Base-by-base conservation (phyloP, 2,888 invertebrate species). In the Julus scandinavius region DNA sequence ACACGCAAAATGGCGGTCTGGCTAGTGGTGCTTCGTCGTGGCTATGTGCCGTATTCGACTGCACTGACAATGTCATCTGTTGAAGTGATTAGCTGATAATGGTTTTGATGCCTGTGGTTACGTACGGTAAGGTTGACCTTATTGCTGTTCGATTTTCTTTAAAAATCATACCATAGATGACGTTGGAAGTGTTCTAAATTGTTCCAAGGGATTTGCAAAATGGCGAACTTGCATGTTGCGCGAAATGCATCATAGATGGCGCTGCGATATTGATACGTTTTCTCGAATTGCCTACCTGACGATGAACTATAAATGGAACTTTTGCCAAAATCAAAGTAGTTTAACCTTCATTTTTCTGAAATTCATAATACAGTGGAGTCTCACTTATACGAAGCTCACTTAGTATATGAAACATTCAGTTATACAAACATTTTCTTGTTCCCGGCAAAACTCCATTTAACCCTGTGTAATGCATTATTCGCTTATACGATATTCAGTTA, bases 1-100 rank as follows among this genome's bases (percentile, higher is more conserved):
- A 29, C 38, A 4, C 11, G 1, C 72, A 13, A 38, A 11, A 80
- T 80, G 80, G 80, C 80, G 80, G 38, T 13, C 80, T 38, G 1
- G 29, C 3, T 80, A 4, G 80, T 15, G 20, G 80, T 38, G 80
- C 80, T 80, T 80, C 38, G 11, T 2, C 2, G 13, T 3, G 38
- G 20, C 15, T 13, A 2, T 80, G 13, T 2, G 13, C 29, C 1
- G 13, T 29, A 80, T 29, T 9, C 3, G 29, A 2, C 80, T 11
- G 38, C 80, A 13, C 29, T 80, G 38, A 13, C 80, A n/a, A n/a
- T n/a, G n/a, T n/a, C n/a, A 29, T 38, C 38, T 80, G 38, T 9
- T 29, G 38, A 13, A 80, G 80, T 80, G 80, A 38, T 13, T 80
- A 80, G 80, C 80, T 80, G 80, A 80, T 80, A 38, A 80, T 38